These are phyloP conservation scores for Poecilia wingei DNA, from an alignment of 2,797 vertebrate species.

Conservation along the genomic window DNA sequence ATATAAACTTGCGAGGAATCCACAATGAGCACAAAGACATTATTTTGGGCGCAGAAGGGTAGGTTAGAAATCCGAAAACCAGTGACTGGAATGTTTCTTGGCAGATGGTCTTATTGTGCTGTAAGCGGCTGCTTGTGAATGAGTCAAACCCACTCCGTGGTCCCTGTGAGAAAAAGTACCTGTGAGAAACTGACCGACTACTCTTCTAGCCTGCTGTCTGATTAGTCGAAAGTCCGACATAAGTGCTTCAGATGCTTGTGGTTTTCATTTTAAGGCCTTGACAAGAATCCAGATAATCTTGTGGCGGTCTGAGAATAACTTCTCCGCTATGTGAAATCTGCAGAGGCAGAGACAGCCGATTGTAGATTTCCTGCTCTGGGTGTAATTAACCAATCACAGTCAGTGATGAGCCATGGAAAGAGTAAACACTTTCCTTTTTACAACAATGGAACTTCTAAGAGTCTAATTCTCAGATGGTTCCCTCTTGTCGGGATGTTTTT, in stretches of 20 bases:
- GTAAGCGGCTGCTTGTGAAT: constrained; percentile 38
- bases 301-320: constrained; percentile 64
- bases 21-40: constrained; percentile 46
- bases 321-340: constrained; percentile 51
- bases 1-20: constrained; percentile 55
- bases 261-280: constrained; percentile 73
- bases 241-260: constrained; percentile 64
- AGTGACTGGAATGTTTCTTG: constrained; percentile 61
- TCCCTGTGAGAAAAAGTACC: constrained; percentile 52
- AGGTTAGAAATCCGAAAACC: constrained; percentile 43
- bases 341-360: constrained; percentile 44
- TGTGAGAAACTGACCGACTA: constrained; percentile 59
- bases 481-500: constrained; percentile 45
- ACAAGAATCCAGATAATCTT: constrained; percentile 73
- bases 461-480: constrained; percentile 43
- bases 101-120: constrained; percentile 57
- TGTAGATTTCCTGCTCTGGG: constrained; percentile 57
- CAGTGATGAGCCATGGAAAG: constrained; percentile 70
- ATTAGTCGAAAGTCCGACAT: constrained; percentile 67
- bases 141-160: constrained; percentile 36
- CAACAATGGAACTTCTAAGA: constrained; percentile 29
- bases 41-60: constrained; percentile 41
- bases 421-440: constrained; percentile 59
- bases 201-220: constrained; percentile 43
- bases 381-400: constrained; percentile 66